Percentiles rank a stretch among this genome's conserved stretches.
Evolutionary conservation across 1,140 invertebrate genomes (phyloP).

Genomic region (Drosophila santomea): DNA sequence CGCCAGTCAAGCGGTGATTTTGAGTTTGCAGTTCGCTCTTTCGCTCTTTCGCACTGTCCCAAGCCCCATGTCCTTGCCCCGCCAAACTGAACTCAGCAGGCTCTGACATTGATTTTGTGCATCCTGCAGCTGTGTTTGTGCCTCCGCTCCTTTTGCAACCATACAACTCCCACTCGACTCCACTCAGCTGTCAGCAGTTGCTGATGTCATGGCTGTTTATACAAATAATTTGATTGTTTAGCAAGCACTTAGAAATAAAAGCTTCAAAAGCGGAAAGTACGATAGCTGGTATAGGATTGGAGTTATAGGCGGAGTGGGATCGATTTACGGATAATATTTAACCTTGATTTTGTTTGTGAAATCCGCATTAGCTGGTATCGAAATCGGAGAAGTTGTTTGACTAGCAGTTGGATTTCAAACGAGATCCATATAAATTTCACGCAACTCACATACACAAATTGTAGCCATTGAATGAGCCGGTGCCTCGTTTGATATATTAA

Average conservation of each 20-base stretch:
- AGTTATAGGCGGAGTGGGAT: neutral
- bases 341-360: constrained; percentile 14
- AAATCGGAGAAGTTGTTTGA: constrained; percentile 6
- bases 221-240: constrained; percentile 40
- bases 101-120: constrained; percentile 76
- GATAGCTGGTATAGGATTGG: neutral
- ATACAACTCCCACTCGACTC: constrained; percentile 3
- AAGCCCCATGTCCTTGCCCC: constrained; percentile 62
- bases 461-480: no score
- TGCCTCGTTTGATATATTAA: no score
- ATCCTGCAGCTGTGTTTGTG: constrained; percentile 29
- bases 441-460: neutral
- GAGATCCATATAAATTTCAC: neutral
- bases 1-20: constrained; percentile 59
- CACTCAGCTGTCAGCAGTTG: constrained; percentile 55
- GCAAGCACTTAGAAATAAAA: neutral
- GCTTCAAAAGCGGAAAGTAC: neutral
- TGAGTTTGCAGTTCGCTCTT: constrained; percentile 23
- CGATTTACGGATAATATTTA: neutral
- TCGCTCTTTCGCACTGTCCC: constrained; percentile 23
- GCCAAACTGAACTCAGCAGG: constrained; percentile 54
- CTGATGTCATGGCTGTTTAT: constrained; percentile 61
- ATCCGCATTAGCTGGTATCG: neutral
- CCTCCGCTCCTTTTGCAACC: constrained; percentile 7
- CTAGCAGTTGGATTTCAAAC: neutral